A percentile compares a stretch with the other conserved stretches of the same genome.
These are phyloP conservation scores for Cryptus viduatorius DNA, from an alignment of 2,888 invertebrate genomes.

Conservation along the genomic window DNA sequence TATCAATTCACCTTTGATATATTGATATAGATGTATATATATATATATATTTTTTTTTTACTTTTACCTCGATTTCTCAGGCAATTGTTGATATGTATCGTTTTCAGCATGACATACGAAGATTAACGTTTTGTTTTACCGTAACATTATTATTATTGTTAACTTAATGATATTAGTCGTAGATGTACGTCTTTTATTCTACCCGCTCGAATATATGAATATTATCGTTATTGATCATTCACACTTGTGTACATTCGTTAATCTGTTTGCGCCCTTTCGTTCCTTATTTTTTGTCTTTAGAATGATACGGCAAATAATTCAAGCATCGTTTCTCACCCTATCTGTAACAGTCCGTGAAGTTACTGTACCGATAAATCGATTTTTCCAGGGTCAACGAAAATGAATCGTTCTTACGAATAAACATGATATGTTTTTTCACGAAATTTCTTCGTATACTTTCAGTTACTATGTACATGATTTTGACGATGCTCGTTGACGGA, in stretches of 20 bases:
- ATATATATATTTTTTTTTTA: conserved; percentile 59
- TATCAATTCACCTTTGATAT: conserved; percentile 26
- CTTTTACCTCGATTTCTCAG: conserved; percentile 71
- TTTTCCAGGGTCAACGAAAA: conserved; percentile 64
- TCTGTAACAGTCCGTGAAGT: conserved; percentile 64
- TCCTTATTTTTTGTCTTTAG: conserved; percentile 28
- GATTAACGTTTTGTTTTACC: conserved; percentile 42
- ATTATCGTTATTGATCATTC: conserved; percentile 34
- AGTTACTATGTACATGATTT: conserved; percentile 47
- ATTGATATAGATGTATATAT: conserved; percentile 58
- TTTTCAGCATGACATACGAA: conserved; percentile 64
- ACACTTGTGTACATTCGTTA: conserved; percentile 28
- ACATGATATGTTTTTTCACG: conserved; percentile 25
- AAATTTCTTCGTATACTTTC: conserved; percentile 42
- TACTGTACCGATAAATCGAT: conserved; percentile 67
- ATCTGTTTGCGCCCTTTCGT: background rate
- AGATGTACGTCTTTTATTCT: conserved; percentile 42
- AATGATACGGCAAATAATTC: conserved; percentile 65
- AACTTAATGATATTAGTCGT: conserved; percentile 44
- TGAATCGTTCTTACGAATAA: conserved; percentile 61
- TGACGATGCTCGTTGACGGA: conserved; percentile 48
- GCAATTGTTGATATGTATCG: conserved; percentile 82
- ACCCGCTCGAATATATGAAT: conserved; percentile 31
- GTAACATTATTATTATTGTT: conserved; percentile 37
- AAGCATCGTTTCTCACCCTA: conserved; percentile 53